A percentile compares a stretch with the other conserved stretches of the same genome.
phyloP scores from a whole-genome alignment of 1,140 invertebrate genomes.

The Lysiphlebus fabarum region DNA sequence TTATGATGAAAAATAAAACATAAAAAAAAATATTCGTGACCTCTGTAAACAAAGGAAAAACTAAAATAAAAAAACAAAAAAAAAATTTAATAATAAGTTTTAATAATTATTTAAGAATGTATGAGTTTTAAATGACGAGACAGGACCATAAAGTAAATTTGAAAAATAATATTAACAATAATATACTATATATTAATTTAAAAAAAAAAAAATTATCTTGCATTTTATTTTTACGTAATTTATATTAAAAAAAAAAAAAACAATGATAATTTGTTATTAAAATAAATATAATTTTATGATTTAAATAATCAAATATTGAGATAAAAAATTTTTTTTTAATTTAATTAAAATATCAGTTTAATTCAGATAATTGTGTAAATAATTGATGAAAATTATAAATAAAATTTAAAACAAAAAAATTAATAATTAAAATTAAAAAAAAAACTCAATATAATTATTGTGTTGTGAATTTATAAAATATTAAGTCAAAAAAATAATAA shows the following conservation, averaged over 20 bases:
- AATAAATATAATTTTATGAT: slow-evolving; percentile 1
- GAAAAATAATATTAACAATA: not conserved
- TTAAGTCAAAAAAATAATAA: too few relatives aligned
- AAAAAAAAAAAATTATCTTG: slow-evolving; percentile 37
- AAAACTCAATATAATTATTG: not conserved
- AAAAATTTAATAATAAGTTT: slow-evolving; percentile 13
- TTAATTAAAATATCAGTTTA: too few relatives aligned
- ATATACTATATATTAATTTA: not conserved
- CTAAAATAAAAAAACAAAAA: slow-evolving; percentile 21
- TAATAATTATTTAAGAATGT: slow-evolving; percentile 28
- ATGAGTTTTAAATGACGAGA: slow-evolving; percentile 25
- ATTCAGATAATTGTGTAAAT: slow-evolving; percentile 4
- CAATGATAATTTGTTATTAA: slow-evolving; percentile 13
- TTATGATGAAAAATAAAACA: slow-evolving; percentile 4
- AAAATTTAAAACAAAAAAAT: not conserved
- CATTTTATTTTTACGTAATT: slow-evolving; percentile 37
- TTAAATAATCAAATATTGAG: not conserved
- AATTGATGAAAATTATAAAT: slow-evolving; percentile 9
- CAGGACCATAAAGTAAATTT: slow-evolving; percentile 30
- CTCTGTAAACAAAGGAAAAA: slow-evolving; percentile 37
- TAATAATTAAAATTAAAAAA: not conserved
- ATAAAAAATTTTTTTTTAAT: not conserved
- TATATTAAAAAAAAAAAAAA: too few relatives aligned
- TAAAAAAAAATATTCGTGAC: slow-evolving; percentile 36
- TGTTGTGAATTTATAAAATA: not conserved